These are phyloP conservation scores for Drosophila teissieri DNA, from an alignment of 1,140 invertebrate species.

Conservation along the genomic window DNA sequence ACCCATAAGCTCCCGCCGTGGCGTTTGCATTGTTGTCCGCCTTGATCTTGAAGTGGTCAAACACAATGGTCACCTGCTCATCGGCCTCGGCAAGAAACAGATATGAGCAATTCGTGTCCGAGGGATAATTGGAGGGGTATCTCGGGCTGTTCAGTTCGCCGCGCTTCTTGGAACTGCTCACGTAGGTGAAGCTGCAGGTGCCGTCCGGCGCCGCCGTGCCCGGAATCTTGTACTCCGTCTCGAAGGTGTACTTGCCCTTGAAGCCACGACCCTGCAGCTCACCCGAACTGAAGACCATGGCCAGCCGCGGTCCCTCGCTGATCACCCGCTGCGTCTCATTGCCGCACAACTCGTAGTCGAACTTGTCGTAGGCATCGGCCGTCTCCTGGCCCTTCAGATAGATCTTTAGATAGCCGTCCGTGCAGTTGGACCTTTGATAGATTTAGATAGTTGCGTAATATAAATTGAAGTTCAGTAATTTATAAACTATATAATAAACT, in stretches of 20 bases:
- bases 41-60: constrained; percentile 96
- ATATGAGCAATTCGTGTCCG: constrained; percentile 96
- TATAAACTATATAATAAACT: no score
- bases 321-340: constrained; percentile 89
- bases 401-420: constrained; percentile 95
- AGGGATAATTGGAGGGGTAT: constrained; percentile 97
- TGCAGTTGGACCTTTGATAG: constrained; percentile 88
- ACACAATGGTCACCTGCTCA: constrained; percentile 96
- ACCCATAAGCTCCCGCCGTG: constrained; percentile 88
- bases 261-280: constrained; percentile 95
- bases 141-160: constrained; percentile 98
- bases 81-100: constrained; percentile 93
- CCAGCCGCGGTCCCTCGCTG: constrained; percentile 95
- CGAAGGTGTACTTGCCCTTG: constrained; percentile 88
- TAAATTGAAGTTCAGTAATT: no score
- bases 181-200: constrained; percentile 95
- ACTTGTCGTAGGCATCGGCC: constrained; percentile 96
- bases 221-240: constrained; percentile 95
- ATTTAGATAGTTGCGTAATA: no score
- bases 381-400: constrained; percentile 96
- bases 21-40: constrained; percentile 87
- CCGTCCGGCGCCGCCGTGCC: constrained; percentile 96
- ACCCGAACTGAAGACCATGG: constrained; percentile 96
- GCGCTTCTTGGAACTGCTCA: constrained; percentile 92
- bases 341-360: constrained; percentile 96